A percentile compares a stretch with the other conserved stretches of the same genome.
These are phyloP conservation scores for Vidua chalybeata DNA, from an alignment of 2,113 vertebrate species.

Conservation along the genomic window DNA sequence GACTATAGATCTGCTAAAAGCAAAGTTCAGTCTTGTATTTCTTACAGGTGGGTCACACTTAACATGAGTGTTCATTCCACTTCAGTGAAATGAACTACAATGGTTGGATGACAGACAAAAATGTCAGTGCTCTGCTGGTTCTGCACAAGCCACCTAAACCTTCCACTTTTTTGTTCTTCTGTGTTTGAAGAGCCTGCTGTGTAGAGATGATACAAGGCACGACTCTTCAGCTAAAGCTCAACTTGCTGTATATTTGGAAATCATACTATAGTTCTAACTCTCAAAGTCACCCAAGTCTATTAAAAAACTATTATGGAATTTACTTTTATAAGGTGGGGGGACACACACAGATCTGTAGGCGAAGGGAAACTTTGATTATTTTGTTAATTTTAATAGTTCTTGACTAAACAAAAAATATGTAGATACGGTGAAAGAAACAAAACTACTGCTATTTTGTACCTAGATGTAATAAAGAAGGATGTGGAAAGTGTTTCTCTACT, in stretches of 20 bases:
- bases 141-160: neutral
- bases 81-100: neutral
- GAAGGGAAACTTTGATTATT: neutral
- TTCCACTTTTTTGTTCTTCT: neutral
- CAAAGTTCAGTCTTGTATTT: neutral
- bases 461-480: conserved; percentile 84
- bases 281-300: neutral
- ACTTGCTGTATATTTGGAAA: neutral
- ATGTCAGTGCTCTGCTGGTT: neutral
- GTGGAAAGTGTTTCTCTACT: conserved; percentile 76
- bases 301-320: neutral
- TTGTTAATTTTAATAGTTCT: neutral
- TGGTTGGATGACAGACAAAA: neutral
- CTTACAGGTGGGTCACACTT: neutral
- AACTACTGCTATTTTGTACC: neutral
- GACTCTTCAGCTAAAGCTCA: neutral
- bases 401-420: neutral
- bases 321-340: neutral
- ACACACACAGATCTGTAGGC: neutral
- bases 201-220: neutral
- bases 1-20: neutral
- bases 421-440: neutral
- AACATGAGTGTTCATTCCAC: neutral
- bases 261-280: neutral
- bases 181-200: neutral